Evolutionary conservation across 2,888 invertebrate species (phyloP).

Genomic region (Entomobrya proxima): DNA sequence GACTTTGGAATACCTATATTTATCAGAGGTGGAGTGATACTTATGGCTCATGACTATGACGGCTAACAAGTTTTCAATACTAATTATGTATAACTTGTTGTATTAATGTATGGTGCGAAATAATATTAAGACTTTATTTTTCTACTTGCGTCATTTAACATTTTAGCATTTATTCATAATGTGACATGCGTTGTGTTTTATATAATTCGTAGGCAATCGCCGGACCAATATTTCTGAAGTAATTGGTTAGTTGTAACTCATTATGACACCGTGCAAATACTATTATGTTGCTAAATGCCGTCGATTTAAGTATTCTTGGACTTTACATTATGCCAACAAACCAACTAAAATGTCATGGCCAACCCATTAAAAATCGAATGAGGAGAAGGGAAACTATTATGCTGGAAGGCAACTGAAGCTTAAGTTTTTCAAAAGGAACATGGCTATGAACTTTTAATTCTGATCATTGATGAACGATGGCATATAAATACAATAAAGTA

Average conservation of each 20-base stretch:
- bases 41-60: not conserved
- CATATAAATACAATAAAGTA: constrained; percentile 21
- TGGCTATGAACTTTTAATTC: too few relatives aligned
- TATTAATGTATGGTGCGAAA: not conserved
- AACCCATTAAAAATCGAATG: too few relatives aligned
- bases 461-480: too few relatives aligned
- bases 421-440: too few relatives aligned
- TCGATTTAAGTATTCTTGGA: not conserved
- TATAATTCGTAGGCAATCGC: not conserved
- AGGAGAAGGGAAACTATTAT: too few relatives aligned
- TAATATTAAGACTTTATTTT: not conserved
- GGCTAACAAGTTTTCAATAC: not conserved
- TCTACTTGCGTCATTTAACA: constrained; percentile 11
- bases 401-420: too few relatives aligned
- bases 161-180: not conserved
- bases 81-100: not conserved
- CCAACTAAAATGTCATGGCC: constrained; percentile 48
- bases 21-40: not conserved
- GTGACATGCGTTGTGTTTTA: not conserved
- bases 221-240: not conserved
- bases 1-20: not conserved
- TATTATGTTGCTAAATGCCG: not conserved
- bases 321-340: too few relatives aligned
- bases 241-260: not conserved
- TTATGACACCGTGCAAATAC: too few relatives aligned